Percentiles rank a stretch among this genome's conserved stretches.
Evolutionary conservation across 2,797 vertebrate species (phyloP).

Genomic region (Parauchenoglanis ngamensis): DNA sequence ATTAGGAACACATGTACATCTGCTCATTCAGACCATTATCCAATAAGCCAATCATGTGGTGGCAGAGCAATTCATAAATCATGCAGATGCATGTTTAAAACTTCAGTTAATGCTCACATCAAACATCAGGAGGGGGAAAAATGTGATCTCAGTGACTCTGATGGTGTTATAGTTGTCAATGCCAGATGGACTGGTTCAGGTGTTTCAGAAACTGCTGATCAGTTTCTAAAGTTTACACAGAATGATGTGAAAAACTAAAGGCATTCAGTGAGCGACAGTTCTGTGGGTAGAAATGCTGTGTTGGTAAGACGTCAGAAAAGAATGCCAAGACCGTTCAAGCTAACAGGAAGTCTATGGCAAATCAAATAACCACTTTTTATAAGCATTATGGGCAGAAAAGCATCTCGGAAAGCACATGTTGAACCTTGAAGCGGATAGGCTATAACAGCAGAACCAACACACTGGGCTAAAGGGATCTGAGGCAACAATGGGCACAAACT

Average conservation of each 20-base stretch:
- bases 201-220: too few relatives aligned
- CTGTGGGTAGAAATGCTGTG: neutral
- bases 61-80: neutral
- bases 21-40: too few relatives aligned
- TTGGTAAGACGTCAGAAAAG: neutral
- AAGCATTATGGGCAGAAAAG: neutral
- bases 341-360: neutral
- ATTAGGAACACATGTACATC: too few relatives aligned
- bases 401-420: neutral
- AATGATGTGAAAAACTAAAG: too few relatives aligned
- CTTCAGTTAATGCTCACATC: neutral
- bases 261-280: too few relatives aligned
- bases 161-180: neutral
- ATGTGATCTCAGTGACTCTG: neutral
- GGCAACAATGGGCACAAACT: too few relatives aligned
- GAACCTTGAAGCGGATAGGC: too few relatives aligned
- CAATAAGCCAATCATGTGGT: neutral
- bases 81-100: neutral
- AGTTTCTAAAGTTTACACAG: too few relatives aligned
- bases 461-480: too few relatives aligned
- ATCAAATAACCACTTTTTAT: neutral
- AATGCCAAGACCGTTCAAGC: neutral
- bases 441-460: too few relatives aligned
- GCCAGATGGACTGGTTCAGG: neutral
- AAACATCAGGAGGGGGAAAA: neutral